Conservation (phyloP, 2,797 vertebrate species). For the Catharus ustulatus region DNA sequence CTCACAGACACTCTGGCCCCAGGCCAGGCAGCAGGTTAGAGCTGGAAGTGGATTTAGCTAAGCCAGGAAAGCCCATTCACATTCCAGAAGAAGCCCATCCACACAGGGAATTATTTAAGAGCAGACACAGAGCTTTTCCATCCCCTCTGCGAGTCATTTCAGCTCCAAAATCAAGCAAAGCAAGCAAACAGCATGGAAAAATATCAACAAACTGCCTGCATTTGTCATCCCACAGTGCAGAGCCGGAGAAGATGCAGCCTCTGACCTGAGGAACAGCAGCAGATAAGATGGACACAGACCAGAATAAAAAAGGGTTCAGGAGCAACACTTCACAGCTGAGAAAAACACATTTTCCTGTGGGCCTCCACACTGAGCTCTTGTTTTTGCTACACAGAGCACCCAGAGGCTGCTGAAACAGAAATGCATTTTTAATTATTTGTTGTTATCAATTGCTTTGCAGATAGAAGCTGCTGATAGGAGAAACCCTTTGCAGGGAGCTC, state of each 20-base stretch:
- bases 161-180: not conserved
- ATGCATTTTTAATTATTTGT: conserved; percentile 17
- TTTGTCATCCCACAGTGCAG: not conserved
- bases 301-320: not conserved
- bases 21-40: not conserved
- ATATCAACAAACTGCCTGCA: conserved; percentile 21
- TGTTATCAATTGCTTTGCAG: not conserved
- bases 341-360: not conserved
- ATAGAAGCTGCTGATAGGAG: not conserved
- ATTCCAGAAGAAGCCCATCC: not conserved
- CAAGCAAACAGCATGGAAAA: not conserved
- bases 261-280: conserved; percentile 19
- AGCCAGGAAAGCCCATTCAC: not conserved
- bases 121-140: not conserved
- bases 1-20: not conserved
- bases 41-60: not conserved
- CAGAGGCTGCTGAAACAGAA: not conserved
- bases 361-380: not conserved
- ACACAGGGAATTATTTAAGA: conserved; percentile 8
- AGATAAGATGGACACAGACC: not conserved
- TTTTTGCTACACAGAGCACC: not conserved
- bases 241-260: not conserved
- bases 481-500: not conserved
- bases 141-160: not conserved
- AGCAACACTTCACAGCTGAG: not conserved